Conservation (phyloP, 2,113 vertebrate species). For the Amblyopsis rosae region DNA sequence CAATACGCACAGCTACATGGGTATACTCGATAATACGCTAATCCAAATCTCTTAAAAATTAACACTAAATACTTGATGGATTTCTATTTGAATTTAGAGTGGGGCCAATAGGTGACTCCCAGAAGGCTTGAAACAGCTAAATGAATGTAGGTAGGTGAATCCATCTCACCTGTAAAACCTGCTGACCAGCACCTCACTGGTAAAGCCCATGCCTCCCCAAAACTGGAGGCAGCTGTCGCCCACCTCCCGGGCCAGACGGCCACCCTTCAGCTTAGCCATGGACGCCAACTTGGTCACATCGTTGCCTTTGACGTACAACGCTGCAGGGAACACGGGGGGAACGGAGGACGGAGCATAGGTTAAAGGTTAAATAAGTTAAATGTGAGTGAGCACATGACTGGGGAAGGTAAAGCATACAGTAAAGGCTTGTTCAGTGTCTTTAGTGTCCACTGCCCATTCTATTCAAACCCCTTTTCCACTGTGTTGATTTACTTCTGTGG, state of each 20-base stretch:
- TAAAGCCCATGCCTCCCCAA: constrained; percentile 92
- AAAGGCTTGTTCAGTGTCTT: too few relatives aligned
- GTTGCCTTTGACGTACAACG: constrained; percentile 79
- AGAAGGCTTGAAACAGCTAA: not conserved
- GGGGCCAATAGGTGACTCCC: not conserved
- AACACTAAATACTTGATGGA: not conserved
- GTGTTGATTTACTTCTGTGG: not conserved
- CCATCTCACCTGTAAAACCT: constrained; percentile 84
- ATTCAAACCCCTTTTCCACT: too few relatives aligned
- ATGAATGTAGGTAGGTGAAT: not conserved
- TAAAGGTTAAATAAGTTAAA: too few relatives aligned
- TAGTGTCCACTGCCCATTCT: too few relatives aligned
- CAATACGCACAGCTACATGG: too few relatives aligned
- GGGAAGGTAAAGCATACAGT: too few relatives aligned
- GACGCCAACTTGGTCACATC: constrained; percentile 87
- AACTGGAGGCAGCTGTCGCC: constrained; percentile 86
- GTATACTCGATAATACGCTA: too few relatives aligned
- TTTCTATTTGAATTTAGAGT: too few relatives aligned
- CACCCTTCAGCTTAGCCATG: constrained; percentile 87
- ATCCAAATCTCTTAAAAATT: too few relatives aligned
- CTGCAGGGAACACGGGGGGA: constrained; percentile 53
- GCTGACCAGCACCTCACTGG: constrained; percentile 84
- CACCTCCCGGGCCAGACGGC: constrained; percentile 79
- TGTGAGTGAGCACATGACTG: too few relatives aligned
- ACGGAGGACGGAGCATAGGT: not conserved